Evolutionary conservation across 2,888 invertebrate genomes (phyloP).

Genomic region (Cerceris ruficornis): DNA sequence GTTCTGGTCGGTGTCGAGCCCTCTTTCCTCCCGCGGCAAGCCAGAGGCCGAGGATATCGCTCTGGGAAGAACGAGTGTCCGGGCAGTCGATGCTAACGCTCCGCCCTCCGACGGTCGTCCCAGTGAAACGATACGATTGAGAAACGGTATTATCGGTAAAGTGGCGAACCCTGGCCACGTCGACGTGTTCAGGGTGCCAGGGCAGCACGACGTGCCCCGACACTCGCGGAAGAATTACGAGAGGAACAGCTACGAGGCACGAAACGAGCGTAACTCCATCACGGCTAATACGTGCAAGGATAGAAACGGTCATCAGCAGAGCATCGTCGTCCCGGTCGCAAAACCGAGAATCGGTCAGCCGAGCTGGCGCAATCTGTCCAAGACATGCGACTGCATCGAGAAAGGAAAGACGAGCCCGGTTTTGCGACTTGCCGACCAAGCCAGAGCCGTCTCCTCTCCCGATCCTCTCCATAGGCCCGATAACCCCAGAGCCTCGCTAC

Average conservation of each 20-base stretch:
- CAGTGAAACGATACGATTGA: background rate
- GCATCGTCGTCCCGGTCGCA: conserved; percentile 26
- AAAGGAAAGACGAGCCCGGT: conserved; percentile 77
- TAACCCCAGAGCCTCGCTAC: conserved; percentile 78
- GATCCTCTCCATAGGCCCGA: conserved; percentile 81
- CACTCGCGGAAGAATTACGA: conserved; percentile 63
- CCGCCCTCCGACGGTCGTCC: conserved; percentile 5
- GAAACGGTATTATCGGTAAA: conserved; percentile 40
- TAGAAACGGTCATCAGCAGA: conserved; percentile 27
- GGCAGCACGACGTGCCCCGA: conserved; percentile 63
- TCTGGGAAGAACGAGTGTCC: conserved; percentile 30
- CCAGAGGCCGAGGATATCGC: conserved; percentile 10
- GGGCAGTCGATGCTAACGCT: conserved; percentile 18
- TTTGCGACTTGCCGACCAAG: conserved; percentile 76
- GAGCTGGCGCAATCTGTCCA: conserved; percentile 76
- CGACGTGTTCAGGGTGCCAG: conserved; percentile 70
- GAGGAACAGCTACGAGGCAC: conserved; percentile 50
- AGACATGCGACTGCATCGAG: conserved; percentile 79
- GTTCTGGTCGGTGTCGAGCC: conserved; percentile 74
- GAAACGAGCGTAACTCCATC: conserved; percentile 49
- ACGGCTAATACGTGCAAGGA: conserved; percentile 13
- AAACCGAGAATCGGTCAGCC: conserved; percentile 73
- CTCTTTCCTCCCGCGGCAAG: conserved; percentile 60
- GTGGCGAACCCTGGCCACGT: conserved; percentile 1
- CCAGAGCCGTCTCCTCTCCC: conserved; percentile 82